A percentile compares a stretch with the other conserved stretches of the same genome.
These are phyloP conservation scores for Palythoa heliodiscus DNA, from an alignment of 92 coral and sea anemone genomes.

Conservation along the genomic window DNA sequence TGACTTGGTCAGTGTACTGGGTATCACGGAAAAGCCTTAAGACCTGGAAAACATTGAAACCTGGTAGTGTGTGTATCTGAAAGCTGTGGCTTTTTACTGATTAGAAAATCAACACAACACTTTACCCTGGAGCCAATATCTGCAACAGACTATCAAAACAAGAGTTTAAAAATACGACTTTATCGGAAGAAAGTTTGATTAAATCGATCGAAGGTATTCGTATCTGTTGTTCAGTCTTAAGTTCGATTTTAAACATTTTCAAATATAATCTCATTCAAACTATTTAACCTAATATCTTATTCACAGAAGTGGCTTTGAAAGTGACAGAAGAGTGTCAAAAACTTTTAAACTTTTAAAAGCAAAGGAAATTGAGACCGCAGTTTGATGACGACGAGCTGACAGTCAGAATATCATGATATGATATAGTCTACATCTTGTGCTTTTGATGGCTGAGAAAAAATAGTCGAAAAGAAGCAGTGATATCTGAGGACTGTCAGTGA, in stretches of 20 bases:
- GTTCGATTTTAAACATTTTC: background rate
- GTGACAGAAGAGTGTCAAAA: constrained; percentile 16
- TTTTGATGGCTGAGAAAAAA: background rate
- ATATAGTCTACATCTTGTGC: background rate
- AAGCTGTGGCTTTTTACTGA: background rate
- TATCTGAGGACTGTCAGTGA: background rate
- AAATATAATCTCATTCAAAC: background rate
- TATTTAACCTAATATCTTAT: background rate
- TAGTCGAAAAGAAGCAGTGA: background rate
- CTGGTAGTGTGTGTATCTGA: background rate
- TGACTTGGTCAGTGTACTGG: background rate
- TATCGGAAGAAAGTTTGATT: background rate
- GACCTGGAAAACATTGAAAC: background rate
- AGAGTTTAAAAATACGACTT: background rate
- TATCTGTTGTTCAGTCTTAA: background rate
- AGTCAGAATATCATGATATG: background rate
- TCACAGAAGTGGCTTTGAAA: background rate
- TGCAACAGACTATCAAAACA: background rate
- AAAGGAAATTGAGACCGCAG: background rate
- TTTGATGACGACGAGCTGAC: background rate
- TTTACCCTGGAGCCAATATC: background rate
- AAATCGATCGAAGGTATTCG: background rate
- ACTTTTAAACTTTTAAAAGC: background rate
- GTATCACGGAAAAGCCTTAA: background rate
- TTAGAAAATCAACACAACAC: background rate